Conservation (phyloP, 2,888 invertebrate species). For the Alloplasta piceator region DNA sequence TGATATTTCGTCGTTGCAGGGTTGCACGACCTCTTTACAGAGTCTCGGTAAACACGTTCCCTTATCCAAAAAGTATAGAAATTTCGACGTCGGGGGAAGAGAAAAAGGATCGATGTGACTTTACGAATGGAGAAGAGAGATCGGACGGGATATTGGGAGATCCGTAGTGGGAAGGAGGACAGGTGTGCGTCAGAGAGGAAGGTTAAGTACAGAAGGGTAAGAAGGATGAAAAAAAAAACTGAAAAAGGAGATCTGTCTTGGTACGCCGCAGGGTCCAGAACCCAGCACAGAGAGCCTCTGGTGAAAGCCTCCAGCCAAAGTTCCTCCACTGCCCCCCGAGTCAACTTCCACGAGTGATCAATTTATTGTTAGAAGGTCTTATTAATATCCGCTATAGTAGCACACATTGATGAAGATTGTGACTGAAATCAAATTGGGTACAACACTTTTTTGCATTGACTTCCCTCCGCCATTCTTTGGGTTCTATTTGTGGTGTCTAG, state of each 20-base stretch:
- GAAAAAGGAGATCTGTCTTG: conserved; percentile 75
- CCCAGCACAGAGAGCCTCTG: conserved; percentile 67
- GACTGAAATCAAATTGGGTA: too few species aligned
- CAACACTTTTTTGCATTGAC: neutral
- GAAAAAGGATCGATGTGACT: conserved; percentile 23
- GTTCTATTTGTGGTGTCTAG: neutral
- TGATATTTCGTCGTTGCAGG: conserved; percentile 36
- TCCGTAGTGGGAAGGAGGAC: conserved; percentile 55
- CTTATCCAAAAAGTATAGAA: conserved; percentile 35
- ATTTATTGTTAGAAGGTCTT: conserved; percentile 66
- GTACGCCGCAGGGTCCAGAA: conserved; percentile 70
- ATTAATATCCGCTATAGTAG: conserved; percentile 64
- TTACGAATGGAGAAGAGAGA: conserved; percentile 39
- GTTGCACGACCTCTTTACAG: conserved; percentile 17
- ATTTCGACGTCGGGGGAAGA: neutral
- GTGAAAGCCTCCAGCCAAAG: conserved; percentile 77
- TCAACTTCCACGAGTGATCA: conserved; percentile 65
- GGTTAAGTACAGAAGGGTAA: conserved; percentile 51
- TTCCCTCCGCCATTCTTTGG: neutral
- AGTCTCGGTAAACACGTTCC: neutral
- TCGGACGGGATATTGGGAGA: conserved; percentile 43
- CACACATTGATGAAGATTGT: too few species aligned
- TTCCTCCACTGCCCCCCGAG: conserved; percentile 70
- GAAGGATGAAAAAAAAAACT: conserved; percentile 42
- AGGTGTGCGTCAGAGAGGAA: conserved; percentile 62